Base-by-base conservation (phyloP, 1,140 invertebrate genomes). In the Calosoma granatense region DNA sequence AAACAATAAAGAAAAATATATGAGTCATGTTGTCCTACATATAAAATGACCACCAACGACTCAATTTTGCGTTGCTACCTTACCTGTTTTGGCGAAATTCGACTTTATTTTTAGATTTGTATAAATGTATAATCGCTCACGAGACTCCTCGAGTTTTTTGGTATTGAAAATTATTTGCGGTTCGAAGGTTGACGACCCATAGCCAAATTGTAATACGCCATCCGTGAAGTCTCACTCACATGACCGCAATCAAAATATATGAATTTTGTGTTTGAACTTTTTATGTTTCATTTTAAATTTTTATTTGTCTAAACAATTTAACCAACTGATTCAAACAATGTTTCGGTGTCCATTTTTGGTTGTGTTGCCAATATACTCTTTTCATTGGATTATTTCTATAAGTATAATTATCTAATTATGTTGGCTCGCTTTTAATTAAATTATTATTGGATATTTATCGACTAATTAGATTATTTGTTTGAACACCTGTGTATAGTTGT, bases 21-120 rank as follows among this genome's bases (percentile, higher is more conserved):
- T 9, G 41, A 9, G 9, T 47, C 9, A 47, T 17, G 41, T n/a
- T 6, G n/a, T 3, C 9, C 17, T 9, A 47, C 41, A 12, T 17
- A 36, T 36, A 36, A 9, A 36, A 36, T 36, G n/a, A 36, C 6
- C n/a, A 47, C 9, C 9, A 47, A 47, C 41, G 4, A 17, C 4
- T 12, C 41, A 17, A 17, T 47, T 9, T 47, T 9, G 17, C 9
- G 9, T 4, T 47, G 6, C 17, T 47, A 9, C 17, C 9, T 11
- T 47, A 47, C 41, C 41, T 47, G 41, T 47, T 47, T 47, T 47
- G 41, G 41, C 17, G 9, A 47, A 47, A 12, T 47, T 11, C 41
- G 17, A 12, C 15, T 47, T 17, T 47, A 47, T 47, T 47, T 47
- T 47, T 47, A 47, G 41, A 30, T 30, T 30, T n/a, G n/a, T n/a